Evolutionary conservation across 2,797 vertebrate species (phyloP).

Genomic region (Sylvia borin): DNA sequence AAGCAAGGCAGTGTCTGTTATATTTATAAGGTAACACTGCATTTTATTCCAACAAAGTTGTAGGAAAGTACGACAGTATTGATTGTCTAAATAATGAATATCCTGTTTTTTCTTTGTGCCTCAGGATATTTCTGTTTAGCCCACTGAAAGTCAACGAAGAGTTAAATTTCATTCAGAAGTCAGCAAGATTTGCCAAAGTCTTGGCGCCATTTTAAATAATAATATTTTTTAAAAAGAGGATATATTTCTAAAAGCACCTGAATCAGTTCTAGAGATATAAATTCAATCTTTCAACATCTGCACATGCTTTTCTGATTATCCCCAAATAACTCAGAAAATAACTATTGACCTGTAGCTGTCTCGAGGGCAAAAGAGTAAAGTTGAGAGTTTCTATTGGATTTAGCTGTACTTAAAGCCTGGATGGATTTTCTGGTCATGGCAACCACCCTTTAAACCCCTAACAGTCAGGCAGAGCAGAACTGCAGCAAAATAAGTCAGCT

Average conservation of each 20-base stretch:
- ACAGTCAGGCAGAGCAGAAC: conserved; percentile 46
- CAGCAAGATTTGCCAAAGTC: background rate
- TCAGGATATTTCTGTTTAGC: background rate
- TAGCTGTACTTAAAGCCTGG: conserved; percentile 52
- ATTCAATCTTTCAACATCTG: conserved; percentile 60
- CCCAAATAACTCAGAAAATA: conserved; percentile 69
- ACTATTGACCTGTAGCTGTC: conserved; percentile 58
- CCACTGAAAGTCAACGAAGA: background rate
- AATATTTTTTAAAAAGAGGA: background rate
- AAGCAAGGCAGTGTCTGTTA: background rate
- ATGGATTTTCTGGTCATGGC: conserved; percentile 65
- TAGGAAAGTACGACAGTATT: background rate
- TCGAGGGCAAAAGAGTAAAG: conserved; percentile 70
- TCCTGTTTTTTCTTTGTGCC: background rate
- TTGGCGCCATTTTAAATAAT: background rate
- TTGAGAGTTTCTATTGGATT: conserved; percentile 73
- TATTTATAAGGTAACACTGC: background rate
- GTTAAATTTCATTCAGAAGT: conserved; percentile 16
- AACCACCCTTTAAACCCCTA: conserved; percentile 56
- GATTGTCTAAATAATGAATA: background rate
- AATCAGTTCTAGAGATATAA: conserved; percentile 7
- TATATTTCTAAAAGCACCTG: background rate
- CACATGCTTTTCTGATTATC: conserved; percentile 60
- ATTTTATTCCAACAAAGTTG: conserved; percentile 7
- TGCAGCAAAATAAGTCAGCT: conserved; percentile 56